Conservation (phyloP, 2,797 vertebrate species). For the Enteromius mattozi region DNA sequence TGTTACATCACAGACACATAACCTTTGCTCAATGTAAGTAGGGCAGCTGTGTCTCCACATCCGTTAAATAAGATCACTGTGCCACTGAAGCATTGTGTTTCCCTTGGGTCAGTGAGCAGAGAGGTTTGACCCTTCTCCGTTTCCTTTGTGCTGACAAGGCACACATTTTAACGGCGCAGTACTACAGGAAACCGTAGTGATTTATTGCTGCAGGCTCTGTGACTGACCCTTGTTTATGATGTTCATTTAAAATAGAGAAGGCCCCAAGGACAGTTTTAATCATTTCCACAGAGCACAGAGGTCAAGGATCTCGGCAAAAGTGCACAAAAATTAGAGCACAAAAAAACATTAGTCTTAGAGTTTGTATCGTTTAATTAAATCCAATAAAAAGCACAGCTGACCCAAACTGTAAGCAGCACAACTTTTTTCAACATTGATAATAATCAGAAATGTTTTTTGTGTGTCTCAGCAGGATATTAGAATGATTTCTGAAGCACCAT, state of each 20-base stretch:
- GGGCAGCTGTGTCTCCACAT: constrained; percentile 29
- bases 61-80: constrained; percentile 35
- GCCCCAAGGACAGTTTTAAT: constrained; percentile 35
- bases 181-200: constrained; percentile 17
- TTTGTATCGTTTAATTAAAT: neutral
- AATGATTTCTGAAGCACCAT: neutral
- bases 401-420: neutral
- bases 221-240: constrained; percentile 29
- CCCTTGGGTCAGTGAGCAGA: constrained; percentile 22
- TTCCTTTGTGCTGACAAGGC: constrained; percentile 20
- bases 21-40: constrained; percentile 22
- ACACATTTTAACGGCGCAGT: constrained; percentile 8
- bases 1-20: constrained; percentile 15
- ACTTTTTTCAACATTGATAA: neutral
- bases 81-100: constrained; percentile 29
- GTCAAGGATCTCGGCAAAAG: constrained; percentile 1
- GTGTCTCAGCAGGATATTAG: neutral
- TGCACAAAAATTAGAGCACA: neutral
- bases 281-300: constrained; percentile 17
- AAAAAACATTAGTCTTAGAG: neutral
- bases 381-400: neutral
- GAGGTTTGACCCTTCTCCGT: constrained; percentile 30
- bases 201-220: constrained; percentile 36
- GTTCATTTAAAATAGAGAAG: constrained; percentile 6
- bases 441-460: neutral